Percentiles rank a stretch among this genome's conserved stretches.
These are phyloP conservation scores for Anodontia alba DNA, from an alignment of 2,888 invertebrate species.

Conservation along the genomic window DNA sequence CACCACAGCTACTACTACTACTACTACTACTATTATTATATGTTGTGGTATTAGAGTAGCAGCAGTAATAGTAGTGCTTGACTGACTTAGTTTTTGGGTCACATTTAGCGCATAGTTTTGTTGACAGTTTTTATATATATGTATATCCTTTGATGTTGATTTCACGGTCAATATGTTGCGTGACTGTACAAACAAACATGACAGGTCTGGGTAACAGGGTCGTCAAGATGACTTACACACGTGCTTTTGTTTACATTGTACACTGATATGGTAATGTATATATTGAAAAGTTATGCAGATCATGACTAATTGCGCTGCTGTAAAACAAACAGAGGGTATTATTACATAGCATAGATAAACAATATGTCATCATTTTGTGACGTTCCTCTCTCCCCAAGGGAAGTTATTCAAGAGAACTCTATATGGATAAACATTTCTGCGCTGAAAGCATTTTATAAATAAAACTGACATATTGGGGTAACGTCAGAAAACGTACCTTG, in stretches of 20 bases:
- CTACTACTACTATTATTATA: too few species aligned
- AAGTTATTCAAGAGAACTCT: too few species aligned
- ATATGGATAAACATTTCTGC: too few species aligned
- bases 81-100: too few species aligned
- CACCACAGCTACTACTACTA: too few species aligned
- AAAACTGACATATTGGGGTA: too few species aligned
- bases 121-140: background rate
- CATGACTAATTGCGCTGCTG: background rate
- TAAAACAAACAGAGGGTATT: background rate
- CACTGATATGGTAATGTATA: background rate
- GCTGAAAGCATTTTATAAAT: too few species aligned
- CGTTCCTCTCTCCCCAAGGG: too few species aligned
- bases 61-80: too few species aligned
- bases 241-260: conserved; percentile 11
- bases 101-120: too few species aligned
- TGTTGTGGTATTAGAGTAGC: too few species aligned
- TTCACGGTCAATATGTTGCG: conserved; percentile 5
- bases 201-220: background rate
- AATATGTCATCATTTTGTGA: background rate
- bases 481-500: too few species aligned
- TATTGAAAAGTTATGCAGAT: conserved; percentile 10
- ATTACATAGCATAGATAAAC: conserved; percentile 1
- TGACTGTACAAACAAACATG: conserved; percentile 10
- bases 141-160: conserved; percentile 8
- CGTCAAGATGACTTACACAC: background rate